These are phyloP conservation scores for Pocillopora meandrina DNA, from an alignment of 92 coral and sea anemone genomes.

Conservation along the genomic window DNA sequence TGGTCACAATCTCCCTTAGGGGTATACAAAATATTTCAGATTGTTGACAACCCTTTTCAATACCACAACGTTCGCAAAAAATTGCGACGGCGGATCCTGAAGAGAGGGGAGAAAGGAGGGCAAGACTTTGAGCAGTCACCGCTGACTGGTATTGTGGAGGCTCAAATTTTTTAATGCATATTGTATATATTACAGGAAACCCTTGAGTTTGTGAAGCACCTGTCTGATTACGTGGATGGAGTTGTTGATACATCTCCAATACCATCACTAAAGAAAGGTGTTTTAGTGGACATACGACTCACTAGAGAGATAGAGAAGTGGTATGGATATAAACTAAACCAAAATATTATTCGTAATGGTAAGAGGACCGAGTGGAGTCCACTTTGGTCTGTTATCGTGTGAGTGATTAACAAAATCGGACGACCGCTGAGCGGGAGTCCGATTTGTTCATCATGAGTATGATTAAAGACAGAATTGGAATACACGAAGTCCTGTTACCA, in stretches of 20 bases:
- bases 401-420: too few relatives aligned
- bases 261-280: conserved; percentile 74
- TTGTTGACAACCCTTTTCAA: neutral
- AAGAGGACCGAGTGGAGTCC: too few relatives aligned
- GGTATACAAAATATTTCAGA: too few relatives aligned
- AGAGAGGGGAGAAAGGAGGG: too few relatives aligned
- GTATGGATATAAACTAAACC: conserved; percentile 19
- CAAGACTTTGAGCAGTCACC: neutral
- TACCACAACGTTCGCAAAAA: neutral
- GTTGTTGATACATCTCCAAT: conserved; percentile 64
- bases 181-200: conserved; percentile 56
- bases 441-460: too few relatives aligned
- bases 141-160: neutral
- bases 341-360: too few relatives aligned
- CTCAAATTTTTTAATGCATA: neutral
- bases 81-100: neutral
- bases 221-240: conserved; percentile 85
- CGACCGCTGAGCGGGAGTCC: too few relatives aligned
- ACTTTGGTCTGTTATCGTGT: too few relatives aligned
- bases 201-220: conserved; percentile 71
- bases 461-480: too few relatives aligned
- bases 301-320: conserved; percentile 82
- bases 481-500: too few relatives aligned
- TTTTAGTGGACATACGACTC: conserved; percentile 75
- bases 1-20: too few relatives aligned